A percentile compares a stretch with the other conserved stretches of the same genome.
Conservation (phyloP, 2,888 invertebrate genomes). For the Xestia ashworthii region DNA sequence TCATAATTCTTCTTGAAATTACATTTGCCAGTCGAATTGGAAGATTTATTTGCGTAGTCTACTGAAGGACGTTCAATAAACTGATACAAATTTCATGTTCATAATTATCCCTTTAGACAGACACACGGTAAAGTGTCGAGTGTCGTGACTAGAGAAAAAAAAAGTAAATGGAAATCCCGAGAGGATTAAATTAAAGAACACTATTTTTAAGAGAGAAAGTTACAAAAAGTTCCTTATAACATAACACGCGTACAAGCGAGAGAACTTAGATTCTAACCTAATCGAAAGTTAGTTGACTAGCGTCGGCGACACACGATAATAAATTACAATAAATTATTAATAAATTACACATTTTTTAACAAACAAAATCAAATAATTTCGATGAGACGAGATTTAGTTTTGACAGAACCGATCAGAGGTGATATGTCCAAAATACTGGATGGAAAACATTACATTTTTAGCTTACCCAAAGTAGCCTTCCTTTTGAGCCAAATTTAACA, state of each 20-base stretch:
- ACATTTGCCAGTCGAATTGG: conserved; percentile 52
- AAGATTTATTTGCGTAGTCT: conserved; percentile 46
- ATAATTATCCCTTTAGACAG: conserved; percentile 71
- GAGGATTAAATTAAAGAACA: conserved; percentile 79
- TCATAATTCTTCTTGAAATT: conserved; percentile 56
- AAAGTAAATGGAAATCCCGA: conserved; percentile 73
- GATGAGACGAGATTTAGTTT: conserved; percentile 55
- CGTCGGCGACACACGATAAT: conserved; percentile 78
- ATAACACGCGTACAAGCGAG: conserved; percentile 73
- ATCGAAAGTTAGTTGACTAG: conserved; percentile 87
- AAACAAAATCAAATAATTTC: conserved; percentile 57
- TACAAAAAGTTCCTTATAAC: conserved; percentile 71
- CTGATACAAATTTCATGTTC: conserved; percentile 65
- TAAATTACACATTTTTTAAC: conserved; percentile 72
- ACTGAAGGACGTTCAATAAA: conserved; percentile 47
- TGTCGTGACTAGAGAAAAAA: conserved; percentile 85
- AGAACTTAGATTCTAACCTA: conserved; percentile 82
- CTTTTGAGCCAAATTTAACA: conserved; percentile 60
- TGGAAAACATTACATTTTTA: conserved; percentile 63
- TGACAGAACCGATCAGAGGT: conserved; percentile 63
- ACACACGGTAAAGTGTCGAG: conserved; percentile 77
- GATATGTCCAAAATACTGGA: conserved; percentile 59
- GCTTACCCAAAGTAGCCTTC: conserved; percentile 62
- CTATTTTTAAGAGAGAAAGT: conserved; percentile 75
- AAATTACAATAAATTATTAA: conserved; percentile 81